Evolutionary conservation across 1,140 invertebrate species (phyloP).

Genomic region (Mya arenaria): DNA sequence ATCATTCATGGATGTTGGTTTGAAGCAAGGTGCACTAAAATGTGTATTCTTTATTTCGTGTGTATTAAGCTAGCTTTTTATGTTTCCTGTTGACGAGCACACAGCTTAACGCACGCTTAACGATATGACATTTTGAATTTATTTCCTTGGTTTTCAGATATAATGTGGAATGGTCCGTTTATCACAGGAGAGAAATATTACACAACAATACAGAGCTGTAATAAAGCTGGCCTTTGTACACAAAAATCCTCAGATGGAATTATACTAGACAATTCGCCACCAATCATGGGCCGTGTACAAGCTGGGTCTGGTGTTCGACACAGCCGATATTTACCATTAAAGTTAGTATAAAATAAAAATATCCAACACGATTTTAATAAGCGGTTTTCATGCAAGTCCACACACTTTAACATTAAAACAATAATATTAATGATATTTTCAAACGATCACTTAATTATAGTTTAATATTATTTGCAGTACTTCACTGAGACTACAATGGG

Average conservation of each 20-base stretch:
- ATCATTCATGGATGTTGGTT: conserved; percentile 42
- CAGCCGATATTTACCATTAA: conserved; percentile 43
- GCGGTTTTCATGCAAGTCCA: conserved; percentile 38
- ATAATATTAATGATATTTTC: not conserved
- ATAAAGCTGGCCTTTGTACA: conserved; percentile 57
- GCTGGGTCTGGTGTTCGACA: conserved; percentile 40
- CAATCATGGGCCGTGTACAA: conserved; percentile 52
- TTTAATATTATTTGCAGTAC: conserved; percentile 30
- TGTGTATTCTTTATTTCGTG: not conserved
- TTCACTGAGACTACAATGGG: conserved; percentile 48
- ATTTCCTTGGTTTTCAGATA: conserved; percentile 36
- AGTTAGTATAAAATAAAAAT: conserved; percentile 10
- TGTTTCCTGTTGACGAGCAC: not conserved
- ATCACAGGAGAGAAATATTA: conserved; percentile 51
- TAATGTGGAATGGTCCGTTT: conserved; percentile 51
- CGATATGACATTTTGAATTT: not conserved
- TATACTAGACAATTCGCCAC: conserved; percentile 58
- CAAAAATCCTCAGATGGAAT: conserved; percentile 56
- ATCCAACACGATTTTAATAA: conserved; percentile 54
- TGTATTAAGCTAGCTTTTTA: not conserved
- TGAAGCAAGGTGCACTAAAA: conserved; percentile 32
- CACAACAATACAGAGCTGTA: conserved; percentile 55
- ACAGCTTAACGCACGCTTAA: not conserved
- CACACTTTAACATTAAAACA: not conserved
- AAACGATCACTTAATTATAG: not conserved